Conservation (phyloP, 2,113 vertebrate genomes). For the Menura novaehollandiae region DNA sequence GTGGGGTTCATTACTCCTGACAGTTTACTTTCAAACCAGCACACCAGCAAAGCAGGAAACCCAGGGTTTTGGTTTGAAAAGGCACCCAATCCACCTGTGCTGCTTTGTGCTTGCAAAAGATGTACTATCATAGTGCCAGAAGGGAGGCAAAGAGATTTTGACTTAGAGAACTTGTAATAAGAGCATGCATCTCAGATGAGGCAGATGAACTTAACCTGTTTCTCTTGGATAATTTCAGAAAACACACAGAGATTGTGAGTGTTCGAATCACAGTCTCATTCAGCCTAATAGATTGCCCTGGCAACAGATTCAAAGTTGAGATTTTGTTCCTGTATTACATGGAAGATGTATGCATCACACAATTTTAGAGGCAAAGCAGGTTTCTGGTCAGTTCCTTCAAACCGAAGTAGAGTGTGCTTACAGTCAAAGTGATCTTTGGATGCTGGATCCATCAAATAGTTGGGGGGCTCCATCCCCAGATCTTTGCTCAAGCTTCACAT, state of each 20-base stretch:
- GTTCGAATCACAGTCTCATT: neutral
- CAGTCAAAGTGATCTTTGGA: neutral
- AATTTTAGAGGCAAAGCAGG: neutral
- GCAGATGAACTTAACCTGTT: neutral
- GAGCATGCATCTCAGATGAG: neutral
- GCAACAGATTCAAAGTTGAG: neutral
- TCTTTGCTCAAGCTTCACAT: neutral
- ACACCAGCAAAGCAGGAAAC: neutral
- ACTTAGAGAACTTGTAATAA: neutral
- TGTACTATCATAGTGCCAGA: too few species aligned
- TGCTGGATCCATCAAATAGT: neutral
- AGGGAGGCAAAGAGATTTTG: neutral
- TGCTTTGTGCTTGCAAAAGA: neutral
- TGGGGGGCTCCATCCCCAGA: neutral
- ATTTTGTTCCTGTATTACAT: neutral
- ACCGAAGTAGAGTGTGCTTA: neutral
- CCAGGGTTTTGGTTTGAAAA: neutral
- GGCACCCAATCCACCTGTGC: neutral
- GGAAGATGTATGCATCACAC: neutral
- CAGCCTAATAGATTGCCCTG: neutral
- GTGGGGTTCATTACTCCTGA: too few species aligned
- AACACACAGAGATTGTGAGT: neutral
- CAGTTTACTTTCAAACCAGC: too few species aligned
- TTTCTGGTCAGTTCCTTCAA: neutral
- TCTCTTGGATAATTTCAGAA: neutral